Evolutionary conservation across 2,888 invertebrate species (phyloP), one percentile per base, ranked within the genome.

Genomic region (Chaetoderma sp.): DNA sequence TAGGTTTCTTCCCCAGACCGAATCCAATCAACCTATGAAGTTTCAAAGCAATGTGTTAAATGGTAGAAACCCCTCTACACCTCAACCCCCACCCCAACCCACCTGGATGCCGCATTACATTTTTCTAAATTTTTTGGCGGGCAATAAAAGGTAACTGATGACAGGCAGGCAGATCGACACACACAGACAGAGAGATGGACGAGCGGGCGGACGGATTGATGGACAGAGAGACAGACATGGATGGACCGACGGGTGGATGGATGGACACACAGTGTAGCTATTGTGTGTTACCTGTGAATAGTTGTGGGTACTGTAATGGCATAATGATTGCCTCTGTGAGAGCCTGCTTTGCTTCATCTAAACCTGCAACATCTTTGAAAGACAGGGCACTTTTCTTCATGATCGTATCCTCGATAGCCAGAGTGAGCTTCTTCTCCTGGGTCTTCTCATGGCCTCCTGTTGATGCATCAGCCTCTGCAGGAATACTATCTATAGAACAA

Each of bases 301-400:
- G 83, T 66, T 90, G 90, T 4, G 90, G 90, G 76, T 88, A 90
- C 62, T 84, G 83, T 42, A 87, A 74, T 0, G 90, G 90, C 76
- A 89, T 86, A 39, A 90, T 82, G 16, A 90, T 80, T 5, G 89
- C 86, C 68, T 89, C 88, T 61, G 80, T 85, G 23, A 90, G 79
- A 1, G 86, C 79, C 68, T 87, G 85, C 77, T 90, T 90, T 1
- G 88, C 86, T 36, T 88, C 86, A 42, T 80, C 65, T 23, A 89
- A 82, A 4, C 90, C 90, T 6, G 88, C 88, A 18, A 90, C 88
- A 70, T 88, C 88, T 49, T 78, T 67, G 54, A 90, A 81, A 27
- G 60, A 73, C 18, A 82, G 47, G 4, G 72, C 68, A 4, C 78
- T 72, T 54, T 75, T 74, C n/a, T 50, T 56, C 5, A 80, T 61